Percentiles rank a stretch among this genome's conserved stretches.
phyloP scores from a whole-genome alignment of 2,113 vertebrate species.

The Lynx canadensis region DNA sequence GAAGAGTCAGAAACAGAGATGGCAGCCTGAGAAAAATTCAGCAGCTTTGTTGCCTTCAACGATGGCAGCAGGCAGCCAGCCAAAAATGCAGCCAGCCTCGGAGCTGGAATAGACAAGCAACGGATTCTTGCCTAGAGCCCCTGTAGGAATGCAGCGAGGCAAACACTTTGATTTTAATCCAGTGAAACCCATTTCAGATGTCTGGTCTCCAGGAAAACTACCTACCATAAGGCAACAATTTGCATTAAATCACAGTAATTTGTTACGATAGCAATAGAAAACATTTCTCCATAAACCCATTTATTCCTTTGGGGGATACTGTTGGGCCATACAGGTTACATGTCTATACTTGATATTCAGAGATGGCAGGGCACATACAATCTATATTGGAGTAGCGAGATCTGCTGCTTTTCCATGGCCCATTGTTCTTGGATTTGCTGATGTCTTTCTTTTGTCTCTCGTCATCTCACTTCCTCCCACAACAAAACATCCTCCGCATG shows the following conservation, averaged over 20 bases:
- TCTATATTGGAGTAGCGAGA: too few relatives aligned
- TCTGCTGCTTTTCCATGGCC: not conserved
- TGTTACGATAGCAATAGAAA: not conserved
- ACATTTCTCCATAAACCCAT: not conserved
- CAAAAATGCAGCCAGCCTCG: not conserved
- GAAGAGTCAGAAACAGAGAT: not conserved
- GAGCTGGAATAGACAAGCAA: not conserved
- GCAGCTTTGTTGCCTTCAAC: not conserved
- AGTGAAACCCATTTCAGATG: not conserved
- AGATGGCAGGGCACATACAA: too few relatives aligned
- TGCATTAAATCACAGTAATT: not conserved
- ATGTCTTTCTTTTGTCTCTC: not conserved
- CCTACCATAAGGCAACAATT: not conserved
- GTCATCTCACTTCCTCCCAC: not conserved
- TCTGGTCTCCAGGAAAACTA: not conserved
- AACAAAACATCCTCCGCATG: too few relatives aligned
- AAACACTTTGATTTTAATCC: not conserved
- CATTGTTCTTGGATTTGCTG: not conserved
- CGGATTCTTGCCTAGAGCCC: fast-evolving
- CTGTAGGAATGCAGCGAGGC: fast-evolving
- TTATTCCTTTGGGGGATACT: not conserved
- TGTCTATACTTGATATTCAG: not conserved
- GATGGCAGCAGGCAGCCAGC: fast-evolving
- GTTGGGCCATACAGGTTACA: too few relatives aligned
- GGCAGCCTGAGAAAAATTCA: not conserved